Evolutionary conservation across 2,797 vertebrate genomes (phyloP), one percentile per base, ranked within the genome.

Genomic region (Xenopus petersii): DNA sequence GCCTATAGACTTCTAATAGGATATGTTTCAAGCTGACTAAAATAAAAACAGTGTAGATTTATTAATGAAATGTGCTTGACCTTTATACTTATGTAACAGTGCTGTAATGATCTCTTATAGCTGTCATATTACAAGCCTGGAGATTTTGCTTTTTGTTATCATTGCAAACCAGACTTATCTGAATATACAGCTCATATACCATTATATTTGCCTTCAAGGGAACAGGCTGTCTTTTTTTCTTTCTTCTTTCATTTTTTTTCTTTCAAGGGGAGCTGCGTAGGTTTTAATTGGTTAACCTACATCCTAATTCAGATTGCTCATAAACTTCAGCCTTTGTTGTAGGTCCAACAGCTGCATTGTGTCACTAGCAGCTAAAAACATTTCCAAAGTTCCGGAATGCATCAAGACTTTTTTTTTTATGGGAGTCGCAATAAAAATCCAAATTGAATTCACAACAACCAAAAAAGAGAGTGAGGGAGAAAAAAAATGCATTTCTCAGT

Each of bases 361-460:
- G 95, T 98, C 96, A 98, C 91, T 92, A 93, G 91, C 95, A 95
- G 95, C 93, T 95, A 91, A 94, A 70, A 94, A 91, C 90, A 93
- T 92, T 95, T 94, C 93, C 93, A 93, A 92, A 95, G 93, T 93
- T 95, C 94, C 93, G 94, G 95, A 97, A 96, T 94, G 94, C 93
- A 94, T 87, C 94, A 96, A 95, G 95, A 93, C 93, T 80, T 91
- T 96, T 51, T 51, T 51, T 51, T 51, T 98, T 98, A 91, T 89
- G 92, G 94, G 94, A 84, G 86, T 91, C 90, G 93, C 94, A 94
- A 95, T 97, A 98, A 97, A 87, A 95, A 51, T 93, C 92, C 93
- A 96, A 95, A 95, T 93, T 92, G 90, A 92, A 89, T 91, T 93
- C 93, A 93, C 90, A 93, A 95, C 17, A 24, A 24, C 17, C 9